Percentiles rank a stretch among this genome's conserved stretches.
These are phyloP conservation scores for Phalacrocorax carbo DNA, from an alignment of 2,113 vertebrate genomes.

Conservation along the genomic window DNA sequence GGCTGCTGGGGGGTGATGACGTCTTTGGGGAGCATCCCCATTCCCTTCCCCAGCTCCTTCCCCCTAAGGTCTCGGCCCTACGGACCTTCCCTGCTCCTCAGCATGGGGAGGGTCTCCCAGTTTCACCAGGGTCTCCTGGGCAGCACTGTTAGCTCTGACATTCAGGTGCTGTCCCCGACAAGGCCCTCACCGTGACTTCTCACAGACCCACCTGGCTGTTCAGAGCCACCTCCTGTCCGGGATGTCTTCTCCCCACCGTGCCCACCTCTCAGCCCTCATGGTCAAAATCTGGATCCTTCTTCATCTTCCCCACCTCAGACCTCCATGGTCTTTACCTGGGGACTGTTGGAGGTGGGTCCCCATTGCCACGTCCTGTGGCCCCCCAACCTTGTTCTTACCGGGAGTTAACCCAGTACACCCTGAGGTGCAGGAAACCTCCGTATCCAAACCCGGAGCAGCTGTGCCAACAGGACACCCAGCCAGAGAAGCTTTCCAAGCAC, in stretches of 20 bases:
- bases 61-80: fast-evolving
- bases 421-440: background rate
- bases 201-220: background rate
- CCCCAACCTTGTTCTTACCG: background rate
- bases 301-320: background rate
- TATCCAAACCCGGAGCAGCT: background rate
- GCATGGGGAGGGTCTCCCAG: background rate
- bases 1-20: fast-evolving
- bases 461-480: background rate
- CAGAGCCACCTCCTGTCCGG: background rate
- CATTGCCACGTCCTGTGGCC: fast-evolving
- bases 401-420: background rate
- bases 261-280: background rate
- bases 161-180: background rate
- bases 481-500: background rate
- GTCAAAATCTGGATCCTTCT: background rate
- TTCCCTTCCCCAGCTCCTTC: background rate
- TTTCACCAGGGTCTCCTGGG: background rate
- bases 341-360: background rate
- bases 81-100: background rate
- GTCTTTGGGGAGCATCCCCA: background rate
- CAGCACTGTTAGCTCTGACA: background rate
- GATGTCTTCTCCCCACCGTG: background rate
- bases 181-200: fast-evolving
- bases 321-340: fast-evolving